A percentile compares a stretch with the other conserved stretches of the same genome.
phyloP scores from a whole-genome alignment of 1,140 invertebrate genomes.

The Plodia interpunctella region DNA sequence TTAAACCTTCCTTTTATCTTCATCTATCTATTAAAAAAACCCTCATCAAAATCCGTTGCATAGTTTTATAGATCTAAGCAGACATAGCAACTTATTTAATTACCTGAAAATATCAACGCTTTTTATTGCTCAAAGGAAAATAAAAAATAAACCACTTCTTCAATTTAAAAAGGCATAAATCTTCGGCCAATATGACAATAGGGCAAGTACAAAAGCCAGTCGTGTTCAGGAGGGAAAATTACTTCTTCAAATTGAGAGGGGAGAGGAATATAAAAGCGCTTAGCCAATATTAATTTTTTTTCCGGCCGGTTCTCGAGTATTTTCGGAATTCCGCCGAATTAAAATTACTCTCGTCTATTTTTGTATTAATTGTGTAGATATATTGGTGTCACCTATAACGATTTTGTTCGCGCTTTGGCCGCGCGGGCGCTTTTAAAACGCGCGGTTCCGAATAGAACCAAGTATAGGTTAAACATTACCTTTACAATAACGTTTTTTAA shows the following conservation, averaged over 20 bases:
- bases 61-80: no score
- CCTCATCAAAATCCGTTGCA: no score
- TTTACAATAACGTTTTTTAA: no score
- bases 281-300: constrained; percentile 53
- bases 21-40: no score
- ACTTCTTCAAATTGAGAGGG: constrained; percentile 48
- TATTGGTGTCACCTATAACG: no score
- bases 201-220: constrained; percentile 25
- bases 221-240: constrained; percentile 39
- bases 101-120: no score
- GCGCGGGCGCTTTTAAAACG: no score
- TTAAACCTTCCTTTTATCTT: no score
- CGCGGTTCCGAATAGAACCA: no score
- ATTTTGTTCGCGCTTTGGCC: no score
- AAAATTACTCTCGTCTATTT: constrained; percentile 4
- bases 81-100: no score
- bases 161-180: constrained; percentile 31
- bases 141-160: constrained; percentile 15
- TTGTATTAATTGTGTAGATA: background rate
- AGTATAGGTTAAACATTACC: no score
- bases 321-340: constrained; percentile 13
- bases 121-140: background rate
- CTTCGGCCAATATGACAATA: constrained; percentile 34
- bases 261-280: constrained; percentile 46
- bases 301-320: background rate